Evolutionary conservation across 2,797 vertebrate species (phyloP).

Genomic region (Mormyrops attenuatus): DNA sequence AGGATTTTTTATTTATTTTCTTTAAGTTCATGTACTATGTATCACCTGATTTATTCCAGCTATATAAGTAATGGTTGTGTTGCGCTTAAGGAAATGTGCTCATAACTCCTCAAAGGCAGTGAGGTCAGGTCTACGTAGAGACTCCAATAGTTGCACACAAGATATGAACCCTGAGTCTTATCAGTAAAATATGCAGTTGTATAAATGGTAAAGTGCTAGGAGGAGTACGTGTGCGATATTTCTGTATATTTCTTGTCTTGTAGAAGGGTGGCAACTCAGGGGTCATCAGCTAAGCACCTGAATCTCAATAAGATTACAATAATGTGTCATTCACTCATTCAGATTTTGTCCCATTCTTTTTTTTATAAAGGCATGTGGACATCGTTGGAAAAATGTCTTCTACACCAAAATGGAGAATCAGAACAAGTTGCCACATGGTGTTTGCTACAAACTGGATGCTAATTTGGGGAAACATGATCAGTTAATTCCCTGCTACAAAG

Average conservation of each 20-base stretch:
- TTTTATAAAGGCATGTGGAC: constrained; percentile 77
- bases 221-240: background rate
- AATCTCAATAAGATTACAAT: background rate
- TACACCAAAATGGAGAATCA: constrained; percentile 61
- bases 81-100: background rate
- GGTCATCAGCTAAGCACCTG: background rate
- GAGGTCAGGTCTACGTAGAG: background rate
- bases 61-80: background rate
- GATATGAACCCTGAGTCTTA: background rate
- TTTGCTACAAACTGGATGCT: constrained; percentile 73
- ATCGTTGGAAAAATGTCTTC: constrained; percentile 92
- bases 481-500: constrained; percentile 79
- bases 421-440: constrained; percentile 78
- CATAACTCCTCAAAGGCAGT: background rate
- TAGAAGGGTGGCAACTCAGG: background rate
- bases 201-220: background rate
- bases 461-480: constrained; percentile 58
- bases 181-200: background rate
- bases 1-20: background rate
- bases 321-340: background rate
- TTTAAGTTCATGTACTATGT: background rate
- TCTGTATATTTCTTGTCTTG: background rate
- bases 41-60: background rate
- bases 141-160: background rate
- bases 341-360: constrained; percentile 30